A percentile compares a stretch with the other conserved stretches of the same genome.
Evolutionary conservation across 2,113 vertebrate species (phyloP).

Genomic region (Taxidea taxus): DNA sequence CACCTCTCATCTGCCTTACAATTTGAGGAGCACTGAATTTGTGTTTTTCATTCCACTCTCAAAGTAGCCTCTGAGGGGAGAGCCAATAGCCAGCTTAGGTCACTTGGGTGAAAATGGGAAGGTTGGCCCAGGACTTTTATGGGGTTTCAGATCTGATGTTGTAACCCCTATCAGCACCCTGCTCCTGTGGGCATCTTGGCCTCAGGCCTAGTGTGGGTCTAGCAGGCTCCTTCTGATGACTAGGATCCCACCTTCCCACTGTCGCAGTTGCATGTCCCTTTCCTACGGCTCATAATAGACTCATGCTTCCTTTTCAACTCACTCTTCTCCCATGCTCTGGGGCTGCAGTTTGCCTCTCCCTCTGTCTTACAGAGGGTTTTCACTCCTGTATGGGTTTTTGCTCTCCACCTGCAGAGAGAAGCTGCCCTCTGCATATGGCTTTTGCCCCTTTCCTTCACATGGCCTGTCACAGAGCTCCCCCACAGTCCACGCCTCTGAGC

Average conservation of each 20-base stretch:
- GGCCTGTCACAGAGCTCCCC: too few relatives aligned
- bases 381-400: not conserved
- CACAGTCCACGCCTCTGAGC: not conserved
- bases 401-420: not conserved
- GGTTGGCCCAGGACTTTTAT: not conserved
- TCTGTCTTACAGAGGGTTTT: not conserved
- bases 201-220: not conserved
- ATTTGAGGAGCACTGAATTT: not conserved
- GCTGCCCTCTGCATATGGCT: not conserved
- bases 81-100: not conserved
- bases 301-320: not conserved
- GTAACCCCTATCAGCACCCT: not conserved
- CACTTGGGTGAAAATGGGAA: not conserved
- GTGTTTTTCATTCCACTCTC: not conserved
- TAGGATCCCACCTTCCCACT: not conserved
- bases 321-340: not conserved
- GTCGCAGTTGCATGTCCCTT: accelerated
- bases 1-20: not conserved
- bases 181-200: not conserved
- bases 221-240: not conserved
- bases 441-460: not conserved
- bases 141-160: not conserved
- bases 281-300: too few relatives aligned
- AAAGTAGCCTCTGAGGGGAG: not conserved
- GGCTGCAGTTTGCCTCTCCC: not conserved